These are phyloP conservation scores for Enteromius radiatus DNA, from an alignment of 2,797 vertebrate species.

Conservation along the genomic window DNA sequence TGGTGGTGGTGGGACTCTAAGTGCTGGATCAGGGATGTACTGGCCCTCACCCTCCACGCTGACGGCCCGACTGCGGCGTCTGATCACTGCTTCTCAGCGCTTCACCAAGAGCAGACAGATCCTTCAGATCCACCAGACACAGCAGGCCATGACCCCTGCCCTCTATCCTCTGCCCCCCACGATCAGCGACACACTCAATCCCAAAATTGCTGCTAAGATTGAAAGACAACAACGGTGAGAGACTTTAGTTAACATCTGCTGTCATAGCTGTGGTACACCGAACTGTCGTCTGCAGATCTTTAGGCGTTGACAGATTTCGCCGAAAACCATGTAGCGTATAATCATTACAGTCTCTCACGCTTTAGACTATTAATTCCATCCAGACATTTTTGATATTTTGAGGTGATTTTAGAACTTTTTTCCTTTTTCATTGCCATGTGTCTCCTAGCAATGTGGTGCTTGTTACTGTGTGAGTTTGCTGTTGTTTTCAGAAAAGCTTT, in stretches of 20 bases:
- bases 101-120: constrained; percentile 93
- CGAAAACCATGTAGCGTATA: no score
- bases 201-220: constrained; percentile 97
- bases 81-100: constrained; percentile 96
- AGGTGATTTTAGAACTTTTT: not conserved
- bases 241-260: not conserved
- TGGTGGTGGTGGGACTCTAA: constrained; percentile 61
- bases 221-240: constrained; percentile 95
- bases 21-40: constrained; percentile 76
- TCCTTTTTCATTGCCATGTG: no score
- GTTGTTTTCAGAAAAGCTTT: not conserved
- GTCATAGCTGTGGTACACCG: not conserved
- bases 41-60: constrained; percentile 95
- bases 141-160: constrained; percentile 80
- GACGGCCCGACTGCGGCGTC: constrained; percentile 92
- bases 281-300: not conserved
- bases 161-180: constrained; percentile 83
- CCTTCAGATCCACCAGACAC: constrained; percentile 88
- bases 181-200: constrained; percentile 87
- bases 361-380: not conserved
- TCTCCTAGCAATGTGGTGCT: not conserved
- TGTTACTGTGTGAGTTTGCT: not conserved
- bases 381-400: not conserved
- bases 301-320: not conserved
- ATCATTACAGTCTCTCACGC: not conserved